These are phyloP conservation scores for Drosophila busckii DNA, from an alignment of 1,140 invertebrate genomes.

Conservation along the genomic window DNA sequence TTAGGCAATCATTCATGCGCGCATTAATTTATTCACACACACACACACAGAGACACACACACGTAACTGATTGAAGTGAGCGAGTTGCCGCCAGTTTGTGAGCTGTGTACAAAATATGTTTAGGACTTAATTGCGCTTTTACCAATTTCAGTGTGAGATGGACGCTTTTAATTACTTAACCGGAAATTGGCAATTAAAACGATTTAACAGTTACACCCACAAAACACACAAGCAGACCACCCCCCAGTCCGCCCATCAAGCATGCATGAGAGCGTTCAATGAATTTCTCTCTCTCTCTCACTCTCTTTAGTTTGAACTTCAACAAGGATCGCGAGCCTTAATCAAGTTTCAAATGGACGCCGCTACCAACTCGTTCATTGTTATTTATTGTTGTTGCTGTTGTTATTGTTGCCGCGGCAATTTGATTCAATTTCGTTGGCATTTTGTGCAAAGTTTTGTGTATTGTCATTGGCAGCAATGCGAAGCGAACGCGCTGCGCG, in stretches of 20 bases:
- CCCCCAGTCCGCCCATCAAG: no score
- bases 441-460: constrained; percentile 70
- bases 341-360: constrained; percentile 71
- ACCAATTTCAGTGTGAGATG: constrained; percentile 33
- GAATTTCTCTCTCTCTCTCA: neutral
- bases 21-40: constrained; percentile 72
- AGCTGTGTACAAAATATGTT: constrained; percentile 46
- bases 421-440: constrained; percentile 75
- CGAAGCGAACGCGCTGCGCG: constrained; percentile 37
- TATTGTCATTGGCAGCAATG: constrained; percentile 62
- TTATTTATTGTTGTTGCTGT: constrained; percentile 75
- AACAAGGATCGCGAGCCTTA: constrained; percentile 43
- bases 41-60: no score
- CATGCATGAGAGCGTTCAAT: constrained; percentile 23
- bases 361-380: constrained; percentile 70
- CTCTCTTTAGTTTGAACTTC: constrained; percentile 16
- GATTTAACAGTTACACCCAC: constrained; percentile 72
- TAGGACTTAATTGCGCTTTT: constrained; percentile 62
- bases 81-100: no score
- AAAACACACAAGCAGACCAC: no score
- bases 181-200: constrained; percentile 76
- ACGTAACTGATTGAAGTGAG: no score
- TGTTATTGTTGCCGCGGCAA: constrained; percentile 70
- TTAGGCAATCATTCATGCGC: constrained; percentile 58
- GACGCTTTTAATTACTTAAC: constrained; percentile 75